Conservation (phyloP, 2,888 invertebrate genomes). For the Noctua janthe region DNA sequence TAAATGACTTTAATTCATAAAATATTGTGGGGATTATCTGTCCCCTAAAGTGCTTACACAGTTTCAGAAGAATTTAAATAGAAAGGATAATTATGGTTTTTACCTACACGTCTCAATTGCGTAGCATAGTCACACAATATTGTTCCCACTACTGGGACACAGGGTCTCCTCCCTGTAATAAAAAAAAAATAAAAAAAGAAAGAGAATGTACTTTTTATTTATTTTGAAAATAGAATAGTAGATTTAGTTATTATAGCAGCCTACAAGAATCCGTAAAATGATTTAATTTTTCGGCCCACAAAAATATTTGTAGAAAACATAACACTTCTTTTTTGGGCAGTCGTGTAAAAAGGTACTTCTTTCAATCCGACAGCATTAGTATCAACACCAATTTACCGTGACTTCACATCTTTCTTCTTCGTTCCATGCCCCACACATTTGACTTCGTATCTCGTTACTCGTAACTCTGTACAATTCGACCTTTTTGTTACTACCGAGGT, state of each 20-base stretch:
- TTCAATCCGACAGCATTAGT: background rate
- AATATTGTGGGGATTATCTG: no score
- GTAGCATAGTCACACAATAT: no score
- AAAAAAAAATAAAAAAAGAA: no score
- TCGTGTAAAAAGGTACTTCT: background rate
- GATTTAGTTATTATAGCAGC: background rate
- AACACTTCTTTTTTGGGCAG: background rate
- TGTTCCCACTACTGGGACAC: no score
- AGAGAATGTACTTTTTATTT: no score
- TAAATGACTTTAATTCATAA: no score
- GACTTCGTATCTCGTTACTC: conserved; percentile 72
- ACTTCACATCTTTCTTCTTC: conserved; percentile 35
- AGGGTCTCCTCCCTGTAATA: no score
- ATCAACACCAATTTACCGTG: conserved; percentile 15
- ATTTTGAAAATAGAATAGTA: background rate
- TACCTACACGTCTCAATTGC: no score
- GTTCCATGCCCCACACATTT: conserved; percentile 63
- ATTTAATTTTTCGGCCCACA: background rate
- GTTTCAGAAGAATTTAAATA: no score
- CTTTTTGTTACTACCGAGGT: conserved; percentile 73
- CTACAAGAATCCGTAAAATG: background rate
- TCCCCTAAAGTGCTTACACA: no score
- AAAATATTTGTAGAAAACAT: background rate
- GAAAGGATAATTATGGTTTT: no score
- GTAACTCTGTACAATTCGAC: conserved; percentile 72